Base-by-base conservation (phyloP, 2,888 invertebrate species). In the Sicus ferrugineus region DNA sequence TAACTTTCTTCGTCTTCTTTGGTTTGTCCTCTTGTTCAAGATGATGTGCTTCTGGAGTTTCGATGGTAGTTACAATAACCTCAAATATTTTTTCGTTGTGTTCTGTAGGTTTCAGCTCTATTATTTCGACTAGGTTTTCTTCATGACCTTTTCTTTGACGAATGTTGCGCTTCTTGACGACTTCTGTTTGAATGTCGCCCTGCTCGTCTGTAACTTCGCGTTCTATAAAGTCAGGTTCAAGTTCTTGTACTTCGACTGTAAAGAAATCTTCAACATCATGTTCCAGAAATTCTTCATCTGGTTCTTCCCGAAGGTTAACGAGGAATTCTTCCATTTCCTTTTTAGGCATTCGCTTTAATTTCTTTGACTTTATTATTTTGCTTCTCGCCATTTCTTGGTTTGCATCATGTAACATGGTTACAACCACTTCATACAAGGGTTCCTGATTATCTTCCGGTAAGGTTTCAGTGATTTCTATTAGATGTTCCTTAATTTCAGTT, bases 91-190 rank as follows among this genome's bases (percentile, higher is more conserved):
- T 85, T 75, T 81, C 79, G 31, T 83, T 84, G 52, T 80, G 84
- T 73, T 82, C 81, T 2, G 26, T 9, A 68, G 82, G 75, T 5
- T 67, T 11, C 48, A 80, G 77, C 72, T 81, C 86, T 16, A 83
- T 76, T 68, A 86, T 84, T 77, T 86, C 85, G 16, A 86, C 80
- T 4, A 85, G 76, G 74, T 87, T 85, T 75, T 87, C 83, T 73
- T 84, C 80, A 46, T 84, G 81, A 72, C 86, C 87, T 26, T 84
- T 86, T 72, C 81, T 79, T 65, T 81, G 81, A 3, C 73, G 71
- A 72, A 86, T 78, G 69, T 80, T 79, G n/a, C 84, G 81, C 70
- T 81, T 84, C 31, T 81, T 83, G 2, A 79, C 78, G 0, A 79
- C 76, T 50, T 81, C 77, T 28, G 77, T 75, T 67, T 81, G 75